phyloP scores from a whole-genome alignment of 2,888 invertebrate species.

The Mermis nigrescens region DNA sequence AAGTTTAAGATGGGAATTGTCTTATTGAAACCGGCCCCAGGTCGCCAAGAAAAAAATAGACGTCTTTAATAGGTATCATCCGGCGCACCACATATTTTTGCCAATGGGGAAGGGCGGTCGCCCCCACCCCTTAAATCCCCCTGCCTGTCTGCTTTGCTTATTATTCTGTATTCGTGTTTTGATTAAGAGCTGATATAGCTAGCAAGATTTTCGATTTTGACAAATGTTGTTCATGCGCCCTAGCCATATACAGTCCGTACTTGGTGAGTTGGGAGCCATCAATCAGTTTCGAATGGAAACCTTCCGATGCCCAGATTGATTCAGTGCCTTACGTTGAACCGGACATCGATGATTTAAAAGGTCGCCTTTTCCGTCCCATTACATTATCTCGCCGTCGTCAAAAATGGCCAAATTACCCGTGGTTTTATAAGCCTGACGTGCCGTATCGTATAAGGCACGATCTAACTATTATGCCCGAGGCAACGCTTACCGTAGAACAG shows the following conservation, averaged over 20 bases:
- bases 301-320: background rate
- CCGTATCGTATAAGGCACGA: conserved; percentile 68
- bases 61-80: too few species aligned
- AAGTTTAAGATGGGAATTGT: too few species aligned
- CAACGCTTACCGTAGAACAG: conserved; percentile 60
- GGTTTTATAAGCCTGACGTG: conserved; percentile 20
- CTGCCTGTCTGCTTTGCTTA: too few species aligned
- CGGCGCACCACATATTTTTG: too few species aligned
- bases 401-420: conserved; percentile 24
- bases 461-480: conserved; percentile 87
- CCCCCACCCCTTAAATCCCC: too few species aligned
- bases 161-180: too few species aligned
- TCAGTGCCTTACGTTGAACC: conserved; percentile 18
- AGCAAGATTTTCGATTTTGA: conserved; percentile 85
- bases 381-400: conserved; percentile 20
- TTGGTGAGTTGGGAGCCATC: conserved; percentile 48
- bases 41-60: too few species aligned
- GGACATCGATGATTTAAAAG: conserved; percentile 23
- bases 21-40: too few species aligned
- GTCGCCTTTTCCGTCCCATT: conserved; percentile 24
- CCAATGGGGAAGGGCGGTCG: too few species aligned
- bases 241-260: conserved; percentile 72
- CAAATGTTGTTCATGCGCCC: conserved; percentile 94
- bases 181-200: conserved; percentile 53
- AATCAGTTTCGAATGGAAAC: conserved; percentile 27